Percentiles rank a stretch among this genome's conserved stretches.
Conservation (phyloP, 2,888 invertebrate genomes). For the Lucinisca nassula region DNA sequence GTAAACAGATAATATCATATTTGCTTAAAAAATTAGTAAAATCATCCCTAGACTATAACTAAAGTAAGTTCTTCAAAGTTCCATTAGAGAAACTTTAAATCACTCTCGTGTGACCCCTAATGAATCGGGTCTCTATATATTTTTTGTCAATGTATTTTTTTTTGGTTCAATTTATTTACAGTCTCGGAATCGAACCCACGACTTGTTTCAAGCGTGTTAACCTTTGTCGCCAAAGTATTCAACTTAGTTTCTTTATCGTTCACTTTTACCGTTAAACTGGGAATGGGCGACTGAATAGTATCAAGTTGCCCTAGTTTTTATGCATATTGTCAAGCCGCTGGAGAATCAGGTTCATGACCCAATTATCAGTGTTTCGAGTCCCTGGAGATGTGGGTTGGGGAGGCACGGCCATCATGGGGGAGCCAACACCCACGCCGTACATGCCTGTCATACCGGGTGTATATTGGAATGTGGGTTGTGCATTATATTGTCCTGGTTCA, state of each 20-base stretch:
- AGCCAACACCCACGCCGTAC: neutral
- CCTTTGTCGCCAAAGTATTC: neutral
- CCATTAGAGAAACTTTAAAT: constrained; percentile 9
- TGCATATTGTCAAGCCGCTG: neutral
- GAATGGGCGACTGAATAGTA: neutral
- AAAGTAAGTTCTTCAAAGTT: constrained; percentile 19
- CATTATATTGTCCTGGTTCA: neutral
- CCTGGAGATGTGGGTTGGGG: neutral
- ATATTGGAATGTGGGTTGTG: neutral
- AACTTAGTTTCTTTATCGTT: neutral
- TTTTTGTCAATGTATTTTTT: neutral
- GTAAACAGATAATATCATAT: constrained; percentile 28
- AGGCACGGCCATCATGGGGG: neutral
- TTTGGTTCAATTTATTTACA: neutral
- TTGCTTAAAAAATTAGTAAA: neutral
- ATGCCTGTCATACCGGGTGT: neutral
- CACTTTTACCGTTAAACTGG: neutral
- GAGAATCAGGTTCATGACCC: neutral
- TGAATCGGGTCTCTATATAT: neutral
- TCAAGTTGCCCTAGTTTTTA: neutral
- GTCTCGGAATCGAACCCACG: neutral
- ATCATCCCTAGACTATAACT: neutral
- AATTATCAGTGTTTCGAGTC: neutral
- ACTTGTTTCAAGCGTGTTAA: neutral
- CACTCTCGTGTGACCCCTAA: constrained; percentile 3